Percentiles rank a stretch among this genome's conserved stretches.
These are phyloP conservation scores for Scaptomyza polygonia DNA, from an alignment of 2,888 invertebrate species.

Conservation along the genomic window DNA sequence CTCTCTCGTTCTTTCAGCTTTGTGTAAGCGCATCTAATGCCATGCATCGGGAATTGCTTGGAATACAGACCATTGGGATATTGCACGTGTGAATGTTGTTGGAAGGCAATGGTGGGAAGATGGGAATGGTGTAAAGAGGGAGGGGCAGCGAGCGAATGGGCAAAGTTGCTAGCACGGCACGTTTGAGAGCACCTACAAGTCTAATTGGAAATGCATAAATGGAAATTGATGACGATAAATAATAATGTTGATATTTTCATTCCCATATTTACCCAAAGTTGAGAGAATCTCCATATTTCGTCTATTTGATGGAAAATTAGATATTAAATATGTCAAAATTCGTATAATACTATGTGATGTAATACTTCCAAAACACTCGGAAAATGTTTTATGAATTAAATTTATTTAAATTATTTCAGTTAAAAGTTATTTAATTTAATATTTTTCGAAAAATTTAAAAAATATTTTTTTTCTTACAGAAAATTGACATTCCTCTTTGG, in stretches of 20 bases:
- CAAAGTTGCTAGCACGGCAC: conserved; percentile 32
- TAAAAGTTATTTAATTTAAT: too few species aligned
- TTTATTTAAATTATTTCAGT: too few species aligned
- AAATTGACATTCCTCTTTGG: too few species aligned
- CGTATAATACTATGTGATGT: too few species aligned
- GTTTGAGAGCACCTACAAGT: conserved; percentile 50
- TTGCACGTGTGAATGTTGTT: conserved; percentile 71
- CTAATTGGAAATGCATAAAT: conserved; percentile 73
- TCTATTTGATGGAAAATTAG: too few species aligned
- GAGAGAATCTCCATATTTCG: background rate
- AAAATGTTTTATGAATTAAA: background rate
- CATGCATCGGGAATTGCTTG: conserved; percentile 57
- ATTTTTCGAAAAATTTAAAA: too few species aligned
- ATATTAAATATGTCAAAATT: too few species aligned
- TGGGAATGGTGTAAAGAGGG: conserved; percentile 8
- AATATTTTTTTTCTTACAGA: too few species aligned
- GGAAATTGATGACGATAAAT: conserved; percentile 67
- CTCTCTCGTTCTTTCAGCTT: conserved; percentile 7
- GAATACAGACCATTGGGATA: conserved; percentile 29
- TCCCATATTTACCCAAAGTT: conserved; percentile 23
- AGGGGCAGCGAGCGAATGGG: conserved; percentile 17
- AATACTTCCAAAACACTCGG: background rate
- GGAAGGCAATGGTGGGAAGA: conserved; percentile 8
- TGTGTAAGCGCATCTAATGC: conserved; percentile 61
- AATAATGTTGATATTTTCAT: conserved; percentile 42